phyloP scores from a whole-genome alignment of 1,140 invertebrate genomes.

The Listronotus oregonensis region DNA sequence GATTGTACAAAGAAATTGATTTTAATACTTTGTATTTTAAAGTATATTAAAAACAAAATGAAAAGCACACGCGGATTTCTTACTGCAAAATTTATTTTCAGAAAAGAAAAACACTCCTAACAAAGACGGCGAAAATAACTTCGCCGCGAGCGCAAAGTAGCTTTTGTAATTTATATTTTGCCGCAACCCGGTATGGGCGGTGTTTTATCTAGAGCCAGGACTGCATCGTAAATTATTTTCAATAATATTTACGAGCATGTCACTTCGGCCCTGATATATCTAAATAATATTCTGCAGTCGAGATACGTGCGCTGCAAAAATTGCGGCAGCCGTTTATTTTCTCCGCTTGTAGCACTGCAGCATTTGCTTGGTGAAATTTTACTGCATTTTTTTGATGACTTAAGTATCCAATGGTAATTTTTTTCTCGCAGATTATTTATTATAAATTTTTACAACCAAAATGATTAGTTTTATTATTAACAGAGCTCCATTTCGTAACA shows the following conservation, averaged over 20 bases:
- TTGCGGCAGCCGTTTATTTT: conserved; percentile 20
- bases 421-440: too few relatives aligned
- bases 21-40: too few relatives aligned
- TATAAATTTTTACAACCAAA: too few relatives aligned
- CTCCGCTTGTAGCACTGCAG: conserved; percentile 13
- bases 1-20: too few relatives aligned
- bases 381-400: conserved; percentile 11
- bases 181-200: conserved; percentile 17
- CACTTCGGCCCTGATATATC: conserved; percentile 46
- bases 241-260: conserved; percentile 50
- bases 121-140: conserved; percentile 8
- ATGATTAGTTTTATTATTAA: too few relatives aligned
- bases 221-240: conserved; percentile 50
- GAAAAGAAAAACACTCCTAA: too few relatives aligned
- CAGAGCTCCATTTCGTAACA: too few relatives aligned
- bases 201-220: conserved; percentile 47
- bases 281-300: conserved; percentile 41
- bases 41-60: too few relatives aligned
- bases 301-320: conserved; percentile 37
- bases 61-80: too few relatives aligned
- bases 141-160: conserved; percentile 1
- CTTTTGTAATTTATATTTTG: conserved; percentile 29
- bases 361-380: conserved; percentile 22
- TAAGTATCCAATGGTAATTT: too few relatives aligned
- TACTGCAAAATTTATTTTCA: too few relatives aligned